Percentiles rank a stretch among this genome's conserved stretches.
These are phyloP conservation scores for Sebastes iracundus DNA, from an alignment of 2,797 vertebrate genomes.

Conservation along the genomic window DNA sequence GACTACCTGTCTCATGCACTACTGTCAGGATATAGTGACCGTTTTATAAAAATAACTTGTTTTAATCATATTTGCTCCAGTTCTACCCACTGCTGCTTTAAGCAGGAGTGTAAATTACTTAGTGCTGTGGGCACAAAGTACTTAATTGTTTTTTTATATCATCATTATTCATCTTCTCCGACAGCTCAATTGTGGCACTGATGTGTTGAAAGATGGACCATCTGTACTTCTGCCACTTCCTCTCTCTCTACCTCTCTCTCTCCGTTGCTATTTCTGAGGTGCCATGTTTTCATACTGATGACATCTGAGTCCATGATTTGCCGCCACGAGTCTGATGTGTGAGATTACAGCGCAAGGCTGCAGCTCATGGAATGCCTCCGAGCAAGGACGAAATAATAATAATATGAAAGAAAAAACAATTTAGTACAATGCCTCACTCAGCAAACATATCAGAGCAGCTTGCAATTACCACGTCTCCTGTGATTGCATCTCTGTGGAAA, in stretches of 20 bases:
- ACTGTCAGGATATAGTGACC: no score
- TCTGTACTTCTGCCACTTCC: slow-evolving; percentile 62
- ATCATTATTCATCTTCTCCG: slow-evolving; percentile 70
- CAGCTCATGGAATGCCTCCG: slow-evolving; percentile 64
- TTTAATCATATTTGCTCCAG: no score
- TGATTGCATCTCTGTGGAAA: slow-evolving; percentile 67
- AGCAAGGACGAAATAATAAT: slow-evolving; percentile 75
- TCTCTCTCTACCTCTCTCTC: not conserved
- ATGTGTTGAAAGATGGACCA: slow-evolving; percentile 74
- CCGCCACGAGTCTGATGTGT: slow-evolving; percentile 55
- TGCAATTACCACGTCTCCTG: slow-evolving; percentile 63
- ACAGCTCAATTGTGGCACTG: slow-evolving; percentile 74
- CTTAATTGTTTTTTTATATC: slow-evolving; percentile 70
- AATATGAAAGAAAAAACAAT: slow-evolving; percentile 22
- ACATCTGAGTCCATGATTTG: slow-evolving; percentile 49
- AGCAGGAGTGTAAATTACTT: slow-evolving; percentile 55
- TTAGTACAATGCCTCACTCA: slow-evolving; percentile 57
- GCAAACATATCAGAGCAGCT: slow-evolving; percentile 54
- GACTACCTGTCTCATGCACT: no score
- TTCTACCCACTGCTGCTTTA: not conserved
- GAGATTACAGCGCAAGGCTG: slow-evolving; percentile 56
- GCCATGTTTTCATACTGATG: slow-evolving; percentile 57
- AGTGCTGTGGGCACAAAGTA: slow-evolving; percentile 54
- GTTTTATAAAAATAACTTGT: no score
- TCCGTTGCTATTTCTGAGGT: slow-evolving; percentile 55